These are phyloP conservation scores for Dynastes tityus DNA, from an alignment of 2,888 invertebrate genomes.

Conservation along the genomic window DNA sequence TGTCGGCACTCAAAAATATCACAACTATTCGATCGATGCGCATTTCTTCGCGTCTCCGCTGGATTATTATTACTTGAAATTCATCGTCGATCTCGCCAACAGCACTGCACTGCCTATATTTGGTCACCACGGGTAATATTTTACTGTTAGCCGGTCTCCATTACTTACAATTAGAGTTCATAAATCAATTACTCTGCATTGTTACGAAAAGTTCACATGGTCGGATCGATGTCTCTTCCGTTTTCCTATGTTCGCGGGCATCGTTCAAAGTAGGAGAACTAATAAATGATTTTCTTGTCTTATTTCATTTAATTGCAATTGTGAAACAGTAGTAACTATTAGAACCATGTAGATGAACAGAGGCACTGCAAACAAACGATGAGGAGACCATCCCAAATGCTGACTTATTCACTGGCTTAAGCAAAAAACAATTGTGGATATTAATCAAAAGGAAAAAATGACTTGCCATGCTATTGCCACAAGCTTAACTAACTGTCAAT, in stretches of 20 bases:
- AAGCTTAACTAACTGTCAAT: no score
- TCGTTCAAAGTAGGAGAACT: background rate
- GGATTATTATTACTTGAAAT: slow-evolving; percentile 38
- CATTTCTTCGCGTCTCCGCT: slow-evolving; percentile 13
- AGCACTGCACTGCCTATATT: slow-evolving; percentile 19
- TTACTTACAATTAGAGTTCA: slow-evolving; percentile 40
- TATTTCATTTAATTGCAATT: no score
- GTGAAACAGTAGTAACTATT: no score
- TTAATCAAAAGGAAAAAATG: no score
- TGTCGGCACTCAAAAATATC: background rate
- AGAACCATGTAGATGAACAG: no score
- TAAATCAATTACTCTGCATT: slow-evolving; percentile 41
- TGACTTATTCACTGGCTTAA: no score
- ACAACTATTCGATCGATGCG: background rate
- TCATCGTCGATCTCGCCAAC: slow-evolving; percentile 14
- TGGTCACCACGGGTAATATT: slow-evolving; percentile 29
- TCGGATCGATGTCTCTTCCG: background rate
- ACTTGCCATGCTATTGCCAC: no score
- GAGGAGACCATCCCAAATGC: no score
- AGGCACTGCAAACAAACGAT: no score
- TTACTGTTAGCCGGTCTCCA: slow-evolving; percentile 32
- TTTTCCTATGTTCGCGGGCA: background rate
- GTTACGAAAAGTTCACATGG: slow-evolving; percentile 3
- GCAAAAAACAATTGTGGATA: no score
- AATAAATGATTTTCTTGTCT: no score